A percentile compares a stretch with the other conserved stretches of the same genome.
These are phyloP conservation scores for Acrossocheilus fasciatus DNA, from an alignment of 2,797 vertebrate genomes.

Conservation along the genomic window DNA sequence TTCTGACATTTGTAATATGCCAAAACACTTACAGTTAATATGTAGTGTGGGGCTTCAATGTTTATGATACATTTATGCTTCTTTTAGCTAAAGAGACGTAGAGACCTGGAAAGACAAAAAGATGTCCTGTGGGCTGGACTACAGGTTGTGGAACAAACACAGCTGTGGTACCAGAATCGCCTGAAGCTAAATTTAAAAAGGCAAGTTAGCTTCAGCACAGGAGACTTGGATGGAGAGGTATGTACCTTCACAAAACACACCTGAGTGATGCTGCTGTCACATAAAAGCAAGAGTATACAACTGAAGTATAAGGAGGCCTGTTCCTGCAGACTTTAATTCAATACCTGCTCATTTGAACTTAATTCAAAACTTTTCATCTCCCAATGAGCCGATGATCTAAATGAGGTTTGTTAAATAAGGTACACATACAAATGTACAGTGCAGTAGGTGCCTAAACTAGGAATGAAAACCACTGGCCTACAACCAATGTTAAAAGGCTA, in stretches of 20 bases:
- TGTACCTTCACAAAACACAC: not conserved
- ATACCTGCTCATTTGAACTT: not conserved
- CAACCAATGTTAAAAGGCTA: not conserved
- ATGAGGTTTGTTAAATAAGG: not conserved
- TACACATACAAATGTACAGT: not conserved
- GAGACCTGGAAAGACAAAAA: conserved; percentile 82
- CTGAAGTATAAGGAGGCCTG: not conserved
- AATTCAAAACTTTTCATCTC: not conserved
- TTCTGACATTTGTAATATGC: not conserved
- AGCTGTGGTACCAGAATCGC: conserved; percentile 78
- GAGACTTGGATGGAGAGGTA: conserved; percentile 7
- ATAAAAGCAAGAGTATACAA: too few relatives aligned
- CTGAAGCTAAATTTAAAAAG: conserved; percentile 71
- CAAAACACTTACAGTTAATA: not conserved
- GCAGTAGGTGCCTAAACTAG: not conserved
- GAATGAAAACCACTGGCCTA: not conserved
- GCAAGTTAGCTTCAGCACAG: conserved; percentile 47
- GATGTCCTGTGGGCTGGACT: conserved; percentile 82
- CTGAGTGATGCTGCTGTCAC: not conserved
- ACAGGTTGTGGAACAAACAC: conserved; percentile 79
- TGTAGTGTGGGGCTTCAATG: not conserved
- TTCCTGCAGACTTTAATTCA: not conserved
- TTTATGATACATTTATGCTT: not conserved
- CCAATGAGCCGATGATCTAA: not conserved
- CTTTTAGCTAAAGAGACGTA: conserved; percentile 80